phyloP scores from a whole-genome alignment of 2,888 invertebrate genomes.

The Iselma pallidipennis region DNA sequence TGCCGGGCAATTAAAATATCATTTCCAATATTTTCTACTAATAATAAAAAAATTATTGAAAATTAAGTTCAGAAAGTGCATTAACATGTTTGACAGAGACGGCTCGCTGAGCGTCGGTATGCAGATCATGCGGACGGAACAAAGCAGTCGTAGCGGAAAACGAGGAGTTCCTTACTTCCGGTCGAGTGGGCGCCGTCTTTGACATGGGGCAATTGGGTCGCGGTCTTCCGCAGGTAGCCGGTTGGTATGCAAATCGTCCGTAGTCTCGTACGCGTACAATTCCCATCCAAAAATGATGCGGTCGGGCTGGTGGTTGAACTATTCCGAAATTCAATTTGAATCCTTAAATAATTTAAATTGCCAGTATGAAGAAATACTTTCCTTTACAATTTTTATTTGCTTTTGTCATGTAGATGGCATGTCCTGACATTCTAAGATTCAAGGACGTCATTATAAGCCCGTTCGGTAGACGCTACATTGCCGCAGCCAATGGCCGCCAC shows the following conservation, averaged over 20 bases:
- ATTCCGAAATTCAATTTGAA: not conserved
- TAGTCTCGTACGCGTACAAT: not conserved
- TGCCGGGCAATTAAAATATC: not conserved
- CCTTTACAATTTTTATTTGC: not conserved
- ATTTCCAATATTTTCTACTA: no score
- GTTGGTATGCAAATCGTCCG: conserved; percentile 36
- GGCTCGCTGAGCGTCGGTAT: conserved; percentile 30
- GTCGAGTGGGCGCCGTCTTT: conserved; percentile 38
- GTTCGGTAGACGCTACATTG: not conserved
- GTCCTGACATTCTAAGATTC: no score
- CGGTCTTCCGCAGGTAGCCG: conserved; percentile 39
- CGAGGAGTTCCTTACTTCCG: conserved; percentile 46
- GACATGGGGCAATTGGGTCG: conserved; percentile 38
- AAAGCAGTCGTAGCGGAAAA: conserved; percentile 38
- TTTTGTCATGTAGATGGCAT: no score
- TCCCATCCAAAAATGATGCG: not conserved
- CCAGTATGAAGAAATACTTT: not conserved
- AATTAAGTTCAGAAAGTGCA: not conserved
- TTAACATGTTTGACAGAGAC: conserved; percentile 12
- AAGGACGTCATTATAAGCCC: no score
- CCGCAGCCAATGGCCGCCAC: conserved; percentile 68
- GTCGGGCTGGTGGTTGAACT: conserved; percentile 5
- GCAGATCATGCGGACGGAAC: conserved; percentile 44
- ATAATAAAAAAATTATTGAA: no score
- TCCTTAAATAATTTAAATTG: not conserved